A percentile compares a stretch with the other conserved stretches of the same genome.
phyloP scores from a whole-genome alignment of 2,888 invertebrate species.

The Linyphia triangularis region DNA sequence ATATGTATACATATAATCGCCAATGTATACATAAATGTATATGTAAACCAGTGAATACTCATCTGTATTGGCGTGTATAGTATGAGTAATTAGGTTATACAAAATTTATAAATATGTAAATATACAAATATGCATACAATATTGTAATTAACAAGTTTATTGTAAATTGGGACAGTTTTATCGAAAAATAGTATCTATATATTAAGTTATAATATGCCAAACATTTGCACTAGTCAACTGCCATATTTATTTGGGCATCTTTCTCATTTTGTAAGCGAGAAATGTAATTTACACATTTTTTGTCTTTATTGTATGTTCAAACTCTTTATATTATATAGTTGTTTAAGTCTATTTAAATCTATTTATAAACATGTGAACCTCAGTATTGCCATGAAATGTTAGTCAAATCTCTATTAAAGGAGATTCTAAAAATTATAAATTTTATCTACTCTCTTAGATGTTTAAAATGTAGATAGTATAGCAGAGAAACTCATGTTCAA shows the following conservation, averaged over 20 bases:
- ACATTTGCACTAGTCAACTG: constrained; percentile 67
- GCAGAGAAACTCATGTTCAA: constrained; percentile 45
- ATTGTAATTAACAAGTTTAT: constrained; percentile 53
- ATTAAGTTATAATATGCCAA: constrained; percentile 64
- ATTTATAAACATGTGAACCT: constrained; percentile 58
- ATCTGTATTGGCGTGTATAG: constrained; percentile 28
- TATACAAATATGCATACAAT: constrained; percentile 44
- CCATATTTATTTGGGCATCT: constrained; percentile 52
- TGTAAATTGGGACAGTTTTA: constrained; percentile 64
- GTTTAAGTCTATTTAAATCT: constrained; percentile 60
- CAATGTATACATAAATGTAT: constrained; percentile 33
- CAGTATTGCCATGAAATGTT: constrained; percentile 56
- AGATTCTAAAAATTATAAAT: constrained; percentile 49
- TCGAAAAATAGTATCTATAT: constrained; percentile 56
- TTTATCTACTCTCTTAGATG: constrained; percentile 65
- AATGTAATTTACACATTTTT: constrained; percentile 54
- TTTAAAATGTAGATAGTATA: constrained; percentile 62
- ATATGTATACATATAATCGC: constrained; percentile 3
- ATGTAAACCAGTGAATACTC: constrained; percentile 17
- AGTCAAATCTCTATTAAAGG: constrained; percentile 55
- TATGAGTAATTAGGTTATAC: constrained; percentile 32
- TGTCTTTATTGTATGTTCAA: constrained; percentile 64
- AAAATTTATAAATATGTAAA: constrained; percentile 36
- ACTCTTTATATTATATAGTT: constrained; percentile 65
- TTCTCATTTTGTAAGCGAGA: constrained; percentile 55